Evolutionary conservation across 2,888 invertebrate genomes (phyloP), one percentile per base, ranked within the genome.

Genomic region (Mermis nigrescens): DNA sequence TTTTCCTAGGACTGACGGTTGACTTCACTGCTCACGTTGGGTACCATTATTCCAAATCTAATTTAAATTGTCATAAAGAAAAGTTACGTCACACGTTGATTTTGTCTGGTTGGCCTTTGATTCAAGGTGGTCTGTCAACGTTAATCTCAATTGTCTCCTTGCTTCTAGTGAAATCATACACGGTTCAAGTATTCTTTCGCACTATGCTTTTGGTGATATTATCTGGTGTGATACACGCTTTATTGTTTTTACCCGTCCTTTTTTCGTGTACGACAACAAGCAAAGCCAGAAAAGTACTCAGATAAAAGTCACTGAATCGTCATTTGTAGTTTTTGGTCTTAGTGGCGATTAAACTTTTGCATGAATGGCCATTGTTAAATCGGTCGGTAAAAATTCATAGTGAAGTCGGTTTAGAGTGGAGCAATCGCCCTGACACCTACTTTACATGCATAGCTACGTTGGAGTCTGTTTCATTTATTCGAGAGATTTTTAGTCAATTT

Each of bases 11-110:
- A n/a, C 65, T 71, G 31, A 71, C 70, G 53, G 68, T 70, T 59
- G 70, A 70, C 61, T 70, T 71, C 60, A 68, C 69, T 38, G 69
- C 70, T 1, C 70, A 70, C 56, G 69, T 70, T 28, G 70, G 68
- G 32, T 71, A 69, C 62, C 63, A 53, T 31, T 53, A 19, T 31
- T 31, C 28, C 29, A 27, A 24, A 4, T 29, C 29, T 29, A 29
- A 27, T 12, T n/a, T n/a, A 7, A 24, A 31, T 12, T 29, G 29
- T 31, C 4, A 29, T 12, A 31, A 27, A 7, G 54, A 31, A 27
- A 27, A 53, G 22, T 29, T 70, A 32, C 57, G 60, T 48, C 69
- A 71, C 26, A 66, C 70, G 4, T 61, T 70, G 57, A 69, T 69
- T 15, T 68, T 69, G 1, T 70, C 71, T 29, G 70, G 68, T 3